phyloP scores from a whole-genome alignment of 2,113 vertebrate genomes.

The zebrafish (Danio rerio) region DNA sequence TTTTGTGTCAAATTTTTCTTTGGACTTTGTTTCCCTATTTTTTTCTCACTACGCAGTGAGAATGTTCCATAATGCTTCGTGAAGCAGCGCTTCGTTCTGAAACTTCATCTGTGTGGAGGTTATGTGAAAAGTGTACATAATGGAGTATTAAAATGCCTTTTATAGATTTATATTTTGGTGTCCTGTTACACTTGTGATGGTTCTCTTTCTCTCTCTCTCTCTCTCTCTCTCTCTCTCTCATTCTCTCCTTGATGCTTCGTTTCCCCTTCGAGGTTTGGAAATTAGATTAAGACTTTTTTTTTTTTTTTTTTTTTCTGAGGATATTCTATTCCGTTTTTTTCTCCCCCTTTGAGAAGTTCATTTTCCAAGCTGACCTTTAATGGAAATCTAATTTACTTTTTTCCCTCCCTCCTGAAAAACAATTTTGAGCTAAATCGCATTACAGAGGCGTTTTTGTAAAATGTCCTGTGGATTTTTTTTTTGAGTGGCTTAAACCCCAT shows the following conservation, averaged over 20 bases:
- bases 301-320: conserved; percentile 73
- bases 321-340: conserved; percentile 74
- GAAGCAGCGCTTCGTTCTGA: conserved; percentile 77
- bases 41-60: conserved; percentile 71
- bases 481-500: conserved; percentile 26
- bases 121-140: conserved; percentile 96
- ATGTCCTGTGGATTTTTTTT: conserved; percentile 66
- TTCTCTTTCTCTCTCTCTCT: conserved; percentile 73
- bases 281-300: conserved; percentile 78
- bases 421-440: conserved; percentile 67
- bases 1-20: conserved; percentile 56
- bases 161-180: conserved; percentile 86
- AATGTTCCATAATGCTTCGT: conserved; percentile 72
- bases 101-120: conserved; percentile 73
- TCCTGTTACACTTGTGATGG: conserved; percentile 80
- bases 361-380: conserved; percentile 77
- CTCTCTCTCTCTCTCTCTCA: conserved; percentile 73
- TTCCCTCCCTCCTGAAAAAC: conserved; percentile 59
- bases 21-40: conserved; percentile 64
- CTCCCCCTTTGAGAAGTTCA: conserved; percentile 63
- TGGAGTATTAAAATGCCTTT: conserved; percentile 84
- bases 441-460: conserved; percentile 58
- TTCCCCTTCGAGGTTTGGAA: conserved; percentile 73
- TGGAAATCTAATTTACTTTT: conserved; percentile 77
- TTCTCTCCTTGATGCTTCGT: conserved; percentile 74